phyloP scores from a whole-genome alignment of 2,113 vertebrate genomes.

The Neoarius graeffei region DNA sequence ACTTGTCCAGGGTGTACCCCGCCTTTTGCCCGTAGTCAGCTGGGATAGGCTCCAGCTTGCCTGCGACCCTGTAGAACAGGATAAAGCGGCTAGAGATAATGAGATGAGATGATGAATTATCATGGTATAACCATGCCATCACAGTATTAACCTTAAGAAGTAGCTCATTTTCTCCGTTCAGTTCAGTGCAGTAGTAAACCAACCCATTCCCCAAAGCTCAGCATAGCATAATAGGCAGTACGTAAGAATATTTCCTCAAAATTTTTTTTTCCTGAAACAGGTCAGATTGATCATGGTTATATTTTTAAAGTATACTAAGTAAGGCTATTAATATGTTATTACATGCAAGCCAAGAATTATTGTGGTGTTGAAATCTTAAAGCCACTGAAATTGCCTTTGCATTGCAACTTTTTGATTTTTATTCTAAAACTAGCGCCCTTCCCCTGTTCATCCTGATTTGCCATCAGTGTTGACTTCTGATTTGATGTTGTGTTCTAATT shows the following conservation, averaged over 20 bases:
- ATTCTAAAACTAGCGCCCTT: background rate
- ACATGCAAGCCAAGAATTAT: background rate
- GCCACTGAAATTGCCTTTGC: background rate
- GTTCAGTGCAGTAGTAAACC: background rate
- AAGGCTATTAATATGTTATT: background rate
- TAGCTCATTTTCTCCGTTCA: background rate
- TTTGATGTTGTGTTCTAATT: slow-evolving; percentile 33
- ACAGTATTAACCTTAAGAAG: background rate
- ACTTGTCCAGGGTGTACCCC: no score
- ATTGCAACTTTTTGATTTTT: background rate
- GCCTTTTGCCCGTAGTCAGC: no score
- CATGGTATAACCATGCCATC: background rate
- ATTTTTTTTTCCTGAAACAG: background rate
- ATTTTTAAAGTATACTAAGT: background rate
- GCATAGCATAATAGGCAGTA: background rate
- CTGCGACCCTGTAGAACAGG: no score
- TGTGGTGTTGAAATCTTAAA: slow-evolving; percentile 5
- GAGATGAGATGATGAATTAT: background rate
- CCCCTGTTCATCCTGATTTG: background rate
- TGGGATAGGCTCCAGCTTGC: no score
- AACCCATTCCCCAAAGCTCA: background rate
- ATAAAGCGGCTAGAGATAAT: no score
- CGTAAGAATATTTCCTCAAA: no score
- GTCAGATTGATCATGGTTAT: slow-evolving; percentile 25
- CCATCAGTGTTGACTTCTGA: slow-evolving; percentile 25